Percentiles rank a stretch among this genome's conserved stretches.
These are phyloP conservation scores for Caerostris extrusa DNA, from an alignment of 1,140 invertebrate genomes.

Conservation along the genomic window DNA sequence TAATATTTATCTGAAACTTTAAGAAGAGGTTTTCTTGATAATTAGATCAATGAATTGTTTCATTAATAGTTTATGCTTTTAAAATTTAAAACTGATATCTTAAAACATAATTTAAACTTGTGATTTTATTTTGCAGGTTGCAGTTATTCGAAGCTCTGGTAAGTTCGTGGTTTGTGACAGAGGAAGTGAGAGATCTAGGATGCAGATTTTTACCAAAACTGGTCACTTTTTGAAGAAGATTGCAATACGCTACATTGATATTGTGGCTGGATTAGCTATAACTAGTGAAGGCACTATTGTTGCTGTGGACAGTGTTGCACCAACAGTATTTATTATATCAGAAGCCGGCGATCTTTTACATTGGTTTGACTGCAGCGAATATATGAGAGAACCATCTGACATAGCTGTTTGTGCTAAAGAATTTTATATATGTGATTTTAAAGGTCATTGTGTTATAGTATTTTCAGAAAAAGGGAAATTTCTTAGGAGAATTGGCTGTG, in stretches of 20 bases:
- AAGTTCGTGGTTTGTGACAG: slow-evolving; percentile 98
- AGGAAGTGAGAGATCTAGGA: slow-evolving; percentile 96
- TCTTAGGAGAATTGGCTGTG: slow-evolving; percentile 94
- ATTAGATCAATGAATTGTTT: too few relatives aligned
- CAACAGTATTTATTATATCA: slow-evolving; percentile 96
- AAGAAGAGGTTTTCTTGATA: too few relatives aligned
- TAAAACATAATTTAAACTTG: not conserved
- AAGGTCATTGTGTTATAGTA: slow-evolving; percentile 97
- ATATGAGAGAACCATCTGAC: slow-evolving; percentile 98
- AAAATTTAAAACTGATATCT: not conserved
- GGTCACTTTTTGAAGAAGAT: slow-evolving; percentile 92
- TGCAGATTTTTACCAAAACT: slow-evolving; percentile 92
- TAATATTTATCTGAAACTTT: too few relatives aligned
- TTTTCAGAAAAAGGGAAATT: slow-evolving; percentile 95
- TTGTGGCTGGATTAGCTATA: slow-evolving; percentile 97
- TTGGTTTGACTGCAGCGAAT: slow-evolving; percentile 98
- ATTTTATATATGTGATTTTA: slow-evolving; percentile 98
- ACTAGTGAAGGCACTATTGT: slow-evolving; percentile 95
- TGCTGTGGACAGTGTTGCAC: slow-evolving; percentile 97
- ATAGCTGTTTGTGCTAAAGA: slow-evolving; percentile 96
- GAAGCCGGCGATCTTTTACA: slow-evolving; percentile 93
- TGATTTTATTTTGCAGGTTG: slow-evolving; percentile 84
- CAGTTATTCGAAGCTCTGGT: slow-evolving; percentile 91
- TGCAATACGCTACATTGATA: slow-evolving; percentile 95
- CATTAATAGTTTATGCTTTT: too few relatives aligned